Evolutionary conservation across 2,797 vertebrate genomes (phyloP).

Genomic region (Sebastolobus altivelis): DNA sequence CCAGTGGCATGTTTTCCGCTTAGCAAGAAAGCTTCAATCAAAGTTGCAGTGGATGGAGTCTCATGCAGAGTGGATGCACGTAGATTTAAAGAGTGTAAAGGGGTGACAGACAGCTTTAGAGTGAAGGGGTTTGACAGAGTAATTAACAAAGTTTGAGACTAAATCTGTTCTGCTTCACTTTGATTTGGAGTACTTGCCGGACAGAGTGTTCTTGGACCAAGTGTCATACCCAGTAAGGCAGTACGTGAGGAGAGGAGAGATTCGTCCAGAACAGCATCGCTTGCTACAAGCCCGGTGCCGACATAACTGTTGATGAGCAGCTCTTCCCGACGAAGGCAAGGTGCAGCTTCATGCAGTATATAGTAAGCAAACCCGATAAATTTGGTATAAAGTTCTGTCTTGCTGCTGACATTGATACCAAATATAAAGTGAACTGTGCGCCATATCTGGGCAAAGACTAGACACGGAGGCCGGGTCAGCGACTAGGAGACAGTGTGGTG

Average conservation of each 20-base stretch:
- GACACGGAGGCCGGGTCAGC: background rate
- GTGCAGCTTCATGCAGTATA: background rate
- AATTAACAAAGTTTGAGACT: background rate
- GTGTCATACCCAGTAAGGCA: background rate
- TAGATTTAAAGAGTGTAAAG: background rate
- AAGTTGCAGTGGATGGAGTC: background rate
- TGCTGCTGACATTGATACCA: too few relatives aligned
- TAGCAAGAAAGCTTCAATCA: background rate
- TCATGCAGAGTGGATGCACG: background rate
- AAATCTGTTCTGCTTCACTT: background rate
- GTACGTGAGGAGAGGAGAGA: too few relatives aligned
- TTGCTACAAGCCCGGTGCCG: background rate
- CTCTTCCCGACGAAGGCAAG: background rate
- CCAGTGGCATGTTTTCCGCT: background rate
- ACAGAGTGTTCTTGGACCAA: background rate
- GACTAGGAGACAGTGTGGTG: background rate
- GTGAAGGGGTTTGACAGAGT: background rate
- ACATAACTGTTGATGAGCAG: background rate
- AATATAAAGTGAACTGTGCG: too few relatives aligned
- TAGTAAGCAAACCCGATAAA: background rate
- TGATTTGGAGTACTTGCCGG: background rate
- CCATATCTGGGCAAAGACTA: too few relatives aligned
- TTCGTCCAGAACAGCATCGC: too few relatives aligned
- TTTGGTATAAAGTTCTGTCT: too few relatives aligned
- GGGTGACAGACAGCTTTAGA: too few relatives aligned